Evolutionary conservation across 2,113 vertebrate genomes (phyloP).

Genomic region (Hepsetus odoe): DNA sequence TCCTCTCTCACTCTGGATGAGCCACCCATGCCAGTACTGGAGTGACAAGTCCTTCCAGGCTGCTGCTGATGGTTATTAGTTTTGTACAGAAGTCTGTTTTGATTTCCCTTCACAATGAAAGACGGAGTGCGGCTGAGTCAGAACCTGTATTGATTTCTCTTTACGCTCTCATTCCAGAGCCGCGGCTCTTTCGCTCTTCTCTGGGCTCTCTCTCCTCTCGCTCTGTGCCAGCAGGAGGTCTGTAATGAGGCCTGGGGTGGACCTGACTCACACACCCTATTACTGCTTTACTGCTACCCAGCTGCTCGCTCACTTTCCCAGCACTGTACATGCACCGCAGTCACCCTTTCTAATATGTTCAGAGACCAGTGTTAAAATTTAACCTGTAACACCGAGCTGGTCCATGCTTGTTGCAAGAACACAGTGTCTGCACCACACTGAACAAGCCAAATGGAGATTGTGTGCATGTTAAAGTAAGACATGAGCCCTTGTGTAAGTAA

Average conservation of each 20-base stretch:
- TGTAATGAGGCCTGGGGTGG: constrained; percentile 48
- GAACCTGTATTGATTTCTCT: constrained; percentile 72
- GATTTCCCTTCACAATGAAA: constrained; percentile 54
- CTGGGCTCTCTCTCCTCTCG: constrained; percentile 9
- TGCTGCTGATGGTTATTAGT: constrained; percentile 59
- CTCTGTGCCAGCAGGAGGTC: constrained; percentile 33
- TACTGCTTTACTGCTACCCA: constrained; percentile 40
- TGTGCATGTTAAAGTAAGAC: too few relatives aligned
- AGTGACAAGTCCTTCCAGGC: constrained; percentile 48
- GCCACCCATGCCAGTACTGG: constrained; percentile 16
- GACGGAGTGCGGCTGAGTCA: constrained; percentile 62
- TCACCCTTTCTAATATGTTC: constrained; percentile 24
- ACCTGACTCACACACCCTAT: constrained; percentile 47
- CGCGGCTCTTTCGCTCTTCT: constrained; percentile 28
- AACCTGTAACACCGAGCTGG: constrained; percentile 23
- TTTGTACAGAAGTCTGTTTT: constrained; percentile 69
- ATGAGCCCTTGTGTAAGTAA: too few relatives aligned
- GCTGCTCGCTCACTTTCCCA: constrained; percentile 15
- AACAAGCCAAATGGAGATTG: too few relatives aligned
- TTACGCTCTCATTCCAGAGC: constrained; percentile 54
- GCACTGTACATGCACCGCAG: constrained; percentile 33
- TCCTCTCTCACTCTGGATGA: constrained; percentile 1
- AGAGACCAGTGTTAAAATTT: constrained; percentile 25
- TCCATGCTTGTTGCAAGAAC: not conserved
- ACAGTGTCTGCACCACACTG: not conserved